phyloP scores from a whole-genome alignment of 2,113 vertebrate species.

The Rhombomys opimus region DNA sequence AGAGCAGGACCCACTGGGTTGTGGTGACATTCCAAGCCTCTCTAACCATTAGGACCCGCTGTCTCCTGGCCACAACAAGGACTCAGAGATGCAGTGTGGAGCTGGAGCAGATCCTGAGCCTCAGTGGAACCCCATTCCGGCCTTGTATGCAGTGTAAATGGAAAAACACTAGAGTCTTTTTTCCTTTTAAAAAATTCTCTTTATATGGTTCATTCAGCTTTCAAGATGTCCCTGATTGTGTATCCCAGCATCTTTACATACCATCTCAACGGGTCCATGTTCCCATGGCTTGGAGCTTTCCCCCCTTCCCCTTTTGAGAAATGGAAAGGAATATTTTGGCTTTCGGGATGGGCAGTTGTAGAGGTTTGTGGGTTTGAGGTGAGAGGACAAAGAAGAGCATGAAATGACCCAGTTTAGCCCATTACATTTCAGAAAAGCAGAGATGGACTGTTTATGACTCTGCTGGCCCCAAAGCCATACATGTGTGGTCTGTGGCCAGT shows the following conservation, averaged over 20 bases:
- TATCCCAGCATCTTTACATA: neutral
- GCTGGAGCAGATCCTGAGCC: neutral
- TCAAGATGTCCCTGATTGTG: slow-evolving; percentile 31
- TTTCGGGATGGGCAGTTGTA: neutral
- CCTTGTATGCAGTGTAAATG: neutral
- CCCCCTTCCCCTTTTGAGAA: neutral
- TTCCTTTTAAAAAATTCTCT: slow-evolving; percentile 34
- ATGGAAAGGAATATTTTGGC: neutral
- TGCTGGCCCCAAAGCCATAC: slow-evolving; percentile 74
- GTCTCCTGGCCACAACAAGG: neutral
- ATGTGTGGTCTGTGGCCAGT: slow-evolving; percentile 75
- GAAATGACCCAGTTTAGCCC: slow-evolving; percentile 52
- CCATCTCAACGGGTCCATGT: slow-evolving; percentile 12
- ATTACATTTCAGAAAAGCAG: slow-evolving; percentile 66
- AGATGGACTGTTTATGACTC: slow-evolving; percentile 74
- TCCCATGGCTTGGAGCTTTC: neutral
- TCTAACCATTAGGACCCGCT: neutral
- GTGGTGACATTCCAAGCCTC: neutral
- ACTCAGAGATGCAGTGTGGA: neutral
- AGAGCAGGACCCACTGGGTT: neutral
- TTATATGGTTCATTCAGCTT: slow-evolving; percentile 56
- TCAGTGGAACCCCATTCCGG: neutral
- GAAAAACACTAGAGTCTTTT: slow-evolving; percentile 48
- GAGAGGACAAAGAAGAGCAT: slow-evolving; percentile 23
- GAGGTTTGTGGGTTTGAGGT: slow-evolving; percentile 18